phyloP scores from a whole-genome alignment of 2,113 vertebrate genomes.

The Orthonyx spaldingii region DNA sequence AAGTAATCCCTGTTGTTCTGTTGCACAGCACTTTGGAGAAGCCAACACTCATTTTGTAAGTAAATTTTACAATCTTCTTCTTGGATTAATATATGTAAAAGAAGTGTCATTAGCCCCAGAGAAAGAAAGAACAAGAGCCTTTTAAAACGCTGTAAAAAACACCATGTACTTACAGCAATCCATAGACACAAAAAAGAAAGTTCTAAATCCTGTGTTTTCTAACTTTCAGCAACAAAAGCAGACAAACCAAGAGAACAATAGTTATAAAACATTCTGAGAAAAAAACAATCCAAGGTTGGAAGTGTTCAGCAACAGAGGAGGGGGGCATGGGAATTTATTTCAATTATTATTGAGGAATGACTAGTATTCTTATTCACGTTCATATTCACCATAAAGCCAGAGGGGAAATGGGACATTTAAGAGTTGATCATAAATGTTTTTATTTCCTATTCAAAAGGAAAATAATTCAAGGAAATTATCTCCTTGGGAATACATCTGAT shows the following conservation, averaged over 20 bases:
- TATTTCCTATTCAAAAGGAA: conserved; percentile 66
- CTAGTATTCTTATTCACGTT: conserved; percentile 59
- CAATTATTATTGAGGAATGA: conserved; percentile 56
- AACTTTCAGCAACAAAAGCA: conserved; percentile 59
- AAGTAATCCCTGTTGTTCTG: neutral
- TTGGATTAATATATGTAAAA: neutral
- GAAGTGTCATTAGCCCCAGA: neutral
- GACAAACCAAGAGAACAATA: conserved; percentile 60
- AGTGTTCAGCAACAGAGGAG: conserved; percentile 35
- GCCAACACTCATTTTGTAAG: neutral
- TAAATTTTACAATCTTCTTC: neutral
- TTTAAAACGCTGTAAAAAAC: neutral
- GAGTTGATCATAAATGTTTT: conserved; percentile 66
- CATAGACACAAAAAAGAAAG: conserved; percentile 26
- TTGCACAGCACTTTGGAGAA: neutral
- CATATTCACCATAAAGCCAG: conserved; percentile 53
- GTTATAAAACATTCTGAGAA: conserved; percentile 54
- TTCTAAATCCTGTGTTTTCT: conserved; percentile 56
- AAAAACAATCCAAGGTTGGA: conserved; percentile 42
- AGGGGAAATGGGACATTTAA: conserved; percentile 54
- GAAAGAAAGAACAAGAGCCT: neutral
- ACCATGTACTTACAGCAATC: neutral
- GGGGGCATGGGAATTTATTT: conserved; percentile 36
- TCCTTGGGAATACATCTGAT: conserved; percentile 64
- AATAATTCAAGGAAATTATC: conserved; percentile 61